Conservation (phyloP, 2,113 vertebrate genomes). For the Stictonetta naevosa region DNA sequence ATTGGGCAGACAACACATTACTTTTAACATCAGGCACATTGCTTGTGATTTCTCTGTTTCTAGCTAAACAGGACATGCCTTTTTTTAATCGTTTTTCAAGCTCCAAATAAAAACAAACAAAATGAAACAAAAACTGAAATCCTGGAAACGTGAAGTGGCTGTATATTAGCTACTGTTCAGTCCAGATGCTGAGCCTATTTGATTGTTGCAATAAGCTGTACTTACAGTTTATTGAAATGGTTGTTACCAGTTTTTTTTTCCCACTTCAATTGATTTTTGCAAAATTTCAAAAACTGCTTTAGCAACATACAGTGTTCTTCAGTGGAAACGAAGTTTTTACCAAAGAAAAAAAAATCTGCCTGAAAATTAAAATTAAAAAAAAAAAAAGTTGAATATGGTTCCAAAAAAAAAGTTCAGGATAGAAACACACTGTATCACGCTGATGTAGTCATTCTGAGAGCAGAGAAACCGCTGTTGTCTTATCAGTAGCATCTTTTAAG, state of each 20-base stretch:
- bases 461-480: not conserved
- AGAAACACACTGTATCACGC: not conserved
- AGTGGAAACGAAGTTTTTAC: not conserved
- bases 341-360: not conserved
- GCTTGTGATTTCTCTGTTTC: not conserved
- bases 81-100: not conserved
- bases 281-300: not conserved
- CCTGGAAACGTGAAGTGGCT: not conserved
- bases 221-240: not conserved
- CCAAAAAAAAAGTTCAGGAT: not conserved
- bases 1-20: not conserved
- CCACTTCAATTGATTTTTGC: not conserved
- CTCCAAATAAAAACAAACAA: fast-evolving
- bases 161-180: not conserved
- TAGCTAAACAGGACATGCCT: not conserved
- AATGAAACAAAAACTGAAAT: not conserved
- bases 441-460: not conserved
- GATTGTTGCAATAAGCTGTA: not conserved
- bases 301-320: not conserved
- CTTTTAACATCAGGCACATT: not conserved
- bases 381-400: not conserved
- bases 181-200: not conserved
- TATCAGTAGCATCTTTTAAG: not conserved
- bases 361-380: not conserved
- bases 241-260: not conserved